These are phyloP conservation scores for Torymus auratus DNA, from an alignment of 2,888 invertebrate genomes.

Conservation along the genomic window DNA sequence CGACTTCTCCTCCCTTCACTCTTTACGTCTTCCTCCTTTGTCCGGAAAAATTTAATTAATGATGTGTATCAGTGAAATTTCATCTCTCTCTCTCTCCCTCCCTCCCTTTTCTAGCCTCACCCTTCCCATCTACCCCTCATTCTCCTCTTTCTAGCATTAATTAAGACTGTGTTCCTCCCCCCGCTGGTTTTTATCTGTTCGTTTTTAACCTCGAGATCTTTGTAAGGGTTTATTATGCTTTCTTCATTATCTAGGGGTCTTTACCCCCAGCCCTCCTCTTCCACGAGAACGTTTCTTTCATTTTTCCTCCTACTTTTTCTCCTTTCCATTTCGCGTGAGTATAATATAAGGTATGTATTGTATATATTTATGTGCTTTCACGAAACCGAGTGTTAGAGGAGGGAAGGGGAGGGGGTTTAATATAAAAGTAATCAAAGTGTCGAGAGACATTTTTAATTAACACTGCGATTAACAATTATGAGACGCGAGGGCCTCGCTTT, in stretches of 20 bases:
- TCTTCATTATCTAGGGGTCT: constrained; percentile 34
- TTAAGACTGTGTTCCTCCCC: constrained; percentile 38
- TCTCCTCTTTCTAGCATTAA: constrained; percentile 32
- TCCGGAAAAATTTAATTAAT: constrained; percentile 53
- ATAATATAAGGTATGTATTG: too few relatives aligned
- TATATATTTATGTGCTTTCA: background rate
- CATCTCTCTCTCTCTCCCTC: background rate
- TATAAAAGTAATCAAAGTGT: constrained; percentile 45
- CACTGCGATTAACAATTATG: constrained; percentile 39
- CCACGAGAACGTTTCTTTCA: background rate
- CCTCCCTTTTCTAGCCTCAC: background rate
- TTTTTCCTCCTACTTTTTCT: background rate
- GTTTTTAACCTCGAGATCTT: constrained; percentile 35
- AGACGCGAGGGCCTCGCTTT: constrained; percentile 8
- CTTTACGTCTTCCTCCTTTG: background rate
- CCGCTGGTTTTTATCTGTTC: constrained; percentile 29
- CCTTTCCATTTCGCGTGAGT: too few relatives aligned
- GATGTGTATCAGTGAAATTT: constrained; percentile 47
- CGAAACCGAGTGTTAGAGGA: constrained; percentile 20
- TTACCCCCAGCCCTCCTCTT: too few relatives aligned
- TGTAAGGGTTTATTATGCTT: constrained; percentile 49
- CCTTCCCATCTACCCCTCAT: background rate
- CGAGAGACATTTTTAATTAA: constrained; percentile 43
- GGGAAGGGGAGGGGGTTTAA: background rate
- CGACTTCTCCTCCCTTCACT: too few relatives aligned